Base-by-base conservation (phyloP, 2,888 invertebrate species). In the Morpho achilles region DNA sequence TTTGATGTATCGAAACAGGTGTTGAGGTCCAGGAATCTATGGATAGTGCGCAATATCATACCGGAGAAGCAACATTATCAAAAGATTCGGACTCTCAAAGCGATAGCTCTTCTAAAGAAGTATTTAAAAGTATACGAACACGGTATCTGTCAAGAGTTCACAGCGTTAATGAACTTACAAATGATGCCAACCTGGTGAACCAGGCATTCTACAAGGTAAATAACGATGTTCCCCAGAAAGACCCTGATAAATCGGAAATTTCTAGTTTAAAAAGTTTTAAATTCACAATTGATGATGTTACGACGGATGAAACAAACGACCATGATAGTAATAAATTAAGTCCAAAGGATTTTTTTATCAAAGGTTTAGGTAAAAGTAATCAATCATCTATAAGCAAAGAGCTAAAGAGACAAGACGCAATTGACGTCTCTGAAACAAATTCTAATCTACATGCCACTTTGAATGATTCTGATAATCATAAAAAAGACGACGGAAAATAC, bases 1-100 rank as follows among this genome's bases (percentile, higher is more conserved):
- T 83, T 83, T 83, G 67, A 76, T 85, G 79, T 87, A 80, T 77
- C 78, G 74, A 82, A 74, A 82, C 89, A 90, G 90, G 89, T 90
- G 74, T 83, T 80, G 79, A 84, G 76, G 81, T 77, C 67, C 80
- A 86, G 65, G 82, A 80, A 70, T 86, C 87, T 71, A 73, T 79
- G 80, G 87, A 87, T 76, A 86, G 80, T 75, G 72, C 81, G 65
- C 65, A 72, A 67, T 73, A 74, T 67, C 72, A 69, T 76, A 82
- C 79, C 52, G 82, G 83, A 61, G 79, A 83, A 60, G 82, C 80
- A 58, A 80, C 63, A 55, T 62, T 73, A 41, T 74, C 77, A 0
- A 78, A 74, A 61, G 80, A 82, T 63, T 77, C 80, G 46, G 87
- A 83, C 58, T 78, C 78, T 8, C 78, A 74, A 63, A 82, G 78